A percentile compares a stretch with the other conserved stretches of the same genome.
These are phyloP conservation scores for Arrhopalites spinosus DNA, from an alignment of 2,888 invertebrate species.

Conservation along the genomic window DNA sequence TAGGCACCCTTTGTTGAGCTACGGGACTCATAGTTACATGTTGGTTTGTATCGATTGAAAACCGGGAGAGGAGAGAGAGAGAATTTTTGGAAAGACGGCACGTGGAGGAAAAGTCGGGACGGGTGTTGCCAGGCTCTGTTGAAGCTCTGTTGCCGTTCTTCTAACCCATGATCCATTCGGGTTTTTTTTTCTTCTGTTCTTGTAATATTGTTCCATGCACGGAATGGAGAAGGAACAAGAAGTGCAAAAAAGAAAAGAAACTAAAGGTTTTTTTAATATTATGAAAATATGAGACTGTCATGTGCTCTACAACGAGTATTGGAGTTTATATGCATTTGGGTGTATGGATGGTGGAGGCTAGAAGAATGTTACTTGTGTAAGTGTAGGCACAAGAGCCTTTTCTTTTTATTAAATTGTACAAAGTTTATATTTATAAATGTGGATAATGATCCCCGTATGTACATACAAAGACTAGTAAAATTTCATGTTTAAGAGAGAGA, in stretches of 20 bases:
- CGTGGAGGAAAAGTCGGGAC: conserved; percentile 26
- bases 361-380: not conserved
- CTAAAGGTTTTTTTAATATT: no score
- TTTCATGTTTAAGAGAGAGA: not conserved
- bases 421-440: not conserved
- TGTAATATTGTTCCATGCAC: not conserved
- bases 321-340: no score
- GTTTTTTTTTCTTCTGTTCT: not conserved
- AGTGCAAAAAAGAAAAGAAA: not conserved
- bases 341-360: not conserved
- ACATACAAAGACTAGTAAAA: not conserved
- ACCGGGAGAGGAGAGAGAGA: conserved; percentile 29
- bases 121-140: conserved; percentile 28
- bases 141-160: conserved; percentile 28
- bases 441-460: not conserved
- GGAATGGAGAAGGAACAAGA: not conserved
- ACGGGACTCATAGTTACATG: conserved; percentile 4
- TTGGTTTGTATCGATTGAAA: conserved; percentile 35
- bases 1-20: not conserved
- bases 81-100: conserved; percentile 13
- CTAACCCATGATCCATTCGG: not conserved
- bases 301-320: not conserved
- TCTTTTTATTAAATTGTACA: not conserved
- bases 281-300: not conserved
- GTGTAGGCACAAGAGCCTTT: not conserved